phyloP scores from a whole-genome alignment of 2,888 invertebrate genomes.

The Sipunculus nudus region DNA sequence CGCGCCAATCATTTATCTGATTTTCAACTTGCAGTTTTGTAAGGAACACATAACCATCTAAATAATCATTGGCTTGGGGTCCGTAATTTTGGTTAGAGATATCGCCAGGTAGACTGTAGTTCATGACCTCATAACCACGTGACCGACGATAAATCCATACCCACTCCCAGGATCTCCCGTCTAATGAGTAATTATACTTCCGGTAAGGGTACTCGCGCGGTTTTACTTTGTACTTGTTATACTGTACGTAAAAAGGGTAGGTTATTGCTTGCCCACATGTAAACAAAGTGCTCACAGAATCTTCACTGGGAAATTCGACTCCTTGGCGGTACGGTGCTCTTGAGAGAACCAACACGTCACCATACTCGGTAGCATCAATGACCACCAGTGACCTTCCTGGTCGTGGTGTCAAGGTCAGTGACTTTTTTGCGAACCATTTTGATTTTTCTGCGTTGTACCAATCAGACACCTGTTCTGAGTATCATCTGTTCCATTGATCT shows the following conservation, averaged over 20 bases:
- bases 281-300: conserved; percentile 17
- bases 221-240: background rate
- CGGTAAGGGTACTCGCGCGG: too few relatives aligned
- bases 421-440: conserved; percentile 17
- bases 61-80: conserved; percentile 29
- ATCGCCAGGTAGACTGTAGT: conserved; percentile 21
- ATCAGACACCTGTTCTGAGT: conserved; percentile 23
- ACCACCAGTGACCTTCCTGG: conserved; percentile 5
- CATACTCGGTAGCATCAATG: conserved; percentile 31
- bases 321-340: conserved; percentile 27
- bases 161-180: conserved; percentile 18
- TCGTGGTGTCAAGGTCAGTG: background rate
- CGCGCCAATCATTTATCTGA: conserved; percentile 23
- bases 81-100: conserved; percentile 35
- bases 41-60: conserved; percentile 18
- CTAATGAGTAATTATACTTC: conserved; percentile 17
- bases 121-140: background rate
- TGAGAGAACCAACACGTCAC: conserved; percentile 27
- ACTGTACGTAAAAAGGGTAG: conserved; percentile 25
- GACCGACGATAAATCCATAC: conserved; percentile 34
- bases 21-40: conserved; percentile 5
- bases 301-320: conserved; percentile 24
- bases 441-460: conserved; percentile 30
- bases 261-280: conserved; percentile 32
- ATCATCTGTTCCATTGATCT: conserved; percentile 13